phyloP scores from a whole-genome alignment of 2,797 vertebrate species.

The Brachyalestes nurse region DNA sequence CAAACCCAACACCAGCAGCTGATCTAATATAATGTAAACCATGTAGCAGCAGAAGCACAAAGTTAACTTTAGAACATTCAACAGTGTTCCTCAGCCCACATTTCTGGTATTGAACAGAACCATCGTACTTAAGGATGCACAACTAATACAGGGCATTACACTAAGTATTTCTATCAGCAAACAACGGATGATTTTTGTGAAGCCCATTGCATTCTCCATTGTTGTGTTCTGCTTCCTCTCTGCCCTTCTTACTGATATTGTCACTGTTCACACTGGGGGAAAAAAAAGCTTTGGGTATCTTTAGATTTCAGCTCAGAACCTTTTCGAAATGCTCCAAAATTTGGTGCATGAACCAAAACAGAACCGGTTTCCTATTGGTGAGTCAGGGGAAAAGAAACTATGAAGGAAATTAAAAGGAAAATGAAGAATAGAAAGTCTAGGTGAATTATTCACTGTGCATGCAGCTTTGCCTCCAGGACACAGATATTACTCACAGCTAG shows the following conservation, averaged over 20 bases:
- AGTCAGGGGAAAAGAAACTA: too few relatives aligned
- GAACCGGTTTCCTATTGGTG: too few relatives aligned
- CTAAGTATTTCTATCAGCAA: too few relatives aligned
- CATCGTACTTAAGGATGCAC: not conserved
- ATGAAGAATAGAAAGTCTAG: not conserved
- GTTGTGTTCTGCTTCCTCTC: too few relatives aligned
- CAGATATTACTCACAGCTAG: not conserved
- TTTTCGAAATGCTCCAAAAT: not conserved
- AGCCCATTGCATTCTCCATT: too few relatives aligned
- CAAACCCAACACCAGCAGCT: not conserved
- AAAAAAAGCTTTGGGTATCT: too few relatives aligned
- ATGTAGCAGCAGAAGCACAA: not conserved
- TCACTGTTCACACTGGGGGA: too few relatives aligned
- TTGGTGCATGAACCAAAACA: not conserved
- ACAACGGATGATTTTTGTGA: too few relatives aligned
- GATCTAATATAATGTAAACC: not conserved
- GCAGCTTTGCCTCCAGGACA: not conserved
- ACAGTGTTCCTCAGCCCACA: not conserved
- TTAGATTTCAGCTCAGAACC: too few relatives aligned
- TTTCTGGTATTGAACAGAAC: not conserved
- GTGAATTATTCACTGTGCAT: conserved; percentile 24
- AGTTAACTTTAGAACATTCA: not conserved
- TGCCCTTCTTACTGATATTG: too few relatives aligned
- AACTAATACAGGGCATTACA: too few relatives aligned
- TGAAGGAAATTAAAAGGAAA: not conserved